Evolutionary conservation across 2,113 vertebrate species (phyloP).

Genomic region (Erythrolamprus reginae): DNA sequence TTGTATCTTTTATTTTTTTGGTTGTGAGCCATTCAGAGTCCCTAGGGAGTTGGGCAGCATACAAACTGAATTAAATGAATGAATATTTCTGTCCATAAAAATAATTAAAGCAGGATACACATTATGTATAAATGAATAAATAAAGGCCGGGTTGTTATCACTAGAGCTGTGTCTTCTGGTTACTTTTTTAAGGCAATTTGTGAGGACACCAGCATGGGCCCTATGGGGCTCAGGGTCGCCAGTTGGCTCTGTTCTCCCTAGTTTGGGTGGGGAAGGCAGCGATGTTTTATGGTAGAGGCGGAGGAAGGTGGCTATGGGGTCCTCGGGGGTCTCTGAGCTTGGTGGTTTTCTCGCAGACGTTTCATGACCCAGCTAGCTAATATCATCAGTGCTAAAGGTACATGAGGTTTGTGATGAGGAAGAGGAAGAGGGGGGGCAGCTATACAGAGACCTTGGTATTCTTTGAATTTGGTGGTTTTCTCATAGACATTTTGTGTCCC

Average conservation of each 20-base stretch:
- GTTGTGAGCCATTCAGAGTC: no score
- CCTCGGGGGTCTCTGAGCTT: no score
- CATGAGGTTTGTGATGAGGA: no score
- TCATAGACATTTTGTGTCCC: not conserved
- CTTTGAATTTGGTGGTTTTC: not conserved
- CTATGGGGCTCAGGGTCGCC: conserved; percentile 92
- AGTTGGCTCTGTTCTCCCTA: conserved; percentile 80
- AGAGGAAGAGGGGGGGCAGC: no score
- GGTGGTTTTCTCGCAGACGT: not conserved
- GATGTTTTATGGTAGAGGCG: no score
- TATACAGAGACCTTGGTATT: fast-evolving
- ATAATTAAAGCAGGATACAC: no score
- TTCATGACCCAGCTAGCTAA: not conserved
- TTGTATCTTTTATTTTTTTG: no score
- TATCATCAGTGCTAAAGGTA: not conserved
- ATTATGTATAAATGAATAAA: not conserved
- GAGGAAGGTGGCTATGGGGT: fast-evolving
- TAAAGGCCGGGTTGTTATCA: not conserved
- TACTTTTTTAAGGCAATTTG: conserved; percentile 79
- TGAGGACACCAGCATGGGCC: conserved; percentile 87
- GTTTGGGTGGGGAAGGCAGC: no score
- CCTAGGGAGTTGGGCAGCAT: no score
- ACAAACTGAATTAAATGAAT: no score
- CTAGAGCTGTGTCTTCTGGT: fast-evolving
- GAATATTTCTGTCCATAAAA: no score